These are phyloP conservation scores for Lamprologus speciosus DNA, from an alignment of 2,113 vertebrate species.

Conservation along the genomic window DNA sequence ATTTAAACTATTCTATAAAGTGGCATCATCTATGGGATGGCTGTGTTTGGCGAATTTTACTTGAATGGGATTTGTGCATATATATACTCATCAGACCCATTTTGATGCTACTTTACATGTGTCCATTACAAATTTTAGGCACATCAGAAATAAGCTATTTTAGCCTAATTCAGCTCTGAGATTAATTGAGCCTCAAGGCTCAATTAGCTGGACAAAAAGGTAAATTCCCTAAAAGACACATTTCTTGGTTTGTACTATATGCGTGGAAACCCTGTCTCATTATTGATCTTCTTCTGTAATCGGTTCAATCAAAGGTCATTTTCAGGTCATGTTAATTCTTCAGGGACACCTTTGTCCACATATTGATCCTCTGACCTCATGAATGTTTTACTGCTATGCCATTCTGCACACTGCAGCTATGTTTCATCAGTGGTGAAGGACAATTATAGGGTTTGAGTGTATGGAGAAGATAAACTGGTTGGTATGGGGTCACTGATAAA, in stretches of 20 bases:
- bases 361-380: conserved; percentile 1
- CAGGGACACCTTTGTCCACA: neutral
- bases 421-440: neutral
- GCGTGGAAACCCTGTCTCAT: neutral
- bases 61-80: neutral
- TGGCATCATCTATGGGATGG: neutral
- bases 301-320: neutral
- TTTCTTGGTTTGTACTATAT: neutral
- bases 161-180: neutral
- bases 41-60: neutral
- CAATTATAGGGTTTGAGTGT: neutral
- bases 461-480: neutral
- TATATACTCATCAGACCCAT: neutral
- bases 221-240: neutral
- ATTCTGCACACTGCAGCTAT: neutral
- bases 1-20: neutral
- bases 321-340: neutral
- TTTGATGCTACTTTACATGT: neutral
- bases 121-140: neutral
- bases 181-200: neutral
- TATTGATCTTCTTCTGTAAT: neutral
- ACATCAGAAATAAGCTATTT: neutral
- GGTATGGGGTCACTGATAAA: neutral
- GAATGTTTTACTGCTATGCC: neutral
- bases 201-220: neutral